These are phyloP conservation scores for Eurypyga helias DNA, from an alignment of 2,113 vertebrate species.

Conservation along the genomic window DNA sequence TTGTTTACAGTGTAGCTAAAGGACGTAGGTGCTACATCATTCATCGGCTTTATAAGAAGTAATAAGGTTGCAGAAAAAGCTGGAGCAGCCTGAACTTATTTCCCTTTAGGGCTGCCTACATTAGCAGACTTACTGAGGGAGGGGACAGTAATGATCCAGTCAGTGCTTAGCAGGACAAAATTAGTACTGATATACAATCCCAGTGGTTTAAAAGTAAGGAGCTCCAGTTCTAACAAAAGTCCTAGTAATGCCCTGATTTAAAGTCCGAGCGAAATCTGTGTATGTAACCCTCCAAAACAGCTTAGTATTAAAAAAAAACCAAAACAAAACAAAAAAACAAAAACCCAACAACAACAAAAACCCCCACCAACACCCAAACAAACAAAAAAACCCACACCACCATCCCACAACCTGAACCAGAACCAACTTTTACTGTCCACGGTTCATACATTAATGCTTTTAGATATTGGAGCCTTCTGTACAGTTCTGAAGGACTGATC, in stretches of 20 bases:
- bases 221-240: constrained; percentile 17
- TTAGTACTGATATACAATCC: constrained; percentile 6
- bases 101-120: not conserved
- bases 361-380: too few relatives aligned
- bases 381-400: too few relatives aligned
- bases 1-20: not conserved
- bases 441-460: not conserved
- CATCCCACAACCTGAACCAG: too few relatives aligned
- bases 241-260: constrained; percentile 35
- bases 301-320: not conserved
- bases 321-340: not conserved
- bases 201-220: constrained; percentile 26
- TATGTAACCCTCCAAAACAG: not conserved
- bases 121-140: not conserved
- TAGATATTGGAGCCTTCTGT: not conserved
- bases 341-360: too few relatives aligned
- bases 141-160: not conserved
- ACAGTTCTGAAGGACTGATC: not conserved
- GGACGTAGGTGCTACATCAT: not conserved
- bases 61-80: not conserved
- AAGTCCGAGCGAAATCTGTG: not conserved
- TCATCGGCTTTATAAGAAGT: not conserved
- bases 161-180: constrained; percentile 28
- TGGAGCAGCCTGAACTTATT: not conserved
- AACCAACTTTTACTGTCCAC: not conserved